Conservation (phyloP, 2,888 invertebrate species). For the Atrina japonica region DNA sequence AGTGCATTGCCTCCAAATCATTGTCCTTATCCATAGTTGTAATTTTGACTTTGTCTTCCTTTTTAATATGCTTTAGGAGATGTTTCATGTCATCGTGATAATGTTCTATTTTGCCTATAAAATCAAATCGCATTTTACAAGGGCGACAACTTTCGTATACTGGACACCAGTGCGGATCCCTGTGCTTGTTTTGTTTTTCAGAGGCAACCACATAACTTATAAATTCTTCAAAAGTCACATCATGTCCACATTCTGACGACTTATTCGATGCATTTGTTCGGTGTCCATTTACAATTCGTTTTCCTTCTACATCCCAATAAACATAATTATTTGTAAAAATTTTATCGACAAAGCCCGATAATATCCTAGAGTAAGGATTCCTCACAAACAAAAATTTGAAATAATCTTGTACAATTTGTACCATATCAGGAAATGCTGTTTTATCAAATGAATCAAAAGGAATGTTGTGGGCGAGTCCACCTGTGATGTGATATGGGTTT, state of each 20-base stretch:
- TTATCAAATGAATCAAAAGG: no score
- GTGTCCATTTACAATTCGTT: slow-evolving; percentile 27
- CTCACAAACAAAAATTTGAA: slow-evolving; percentile 51
- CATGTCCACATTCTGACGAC: slow-evolving; percentile 51
- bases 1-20: no score
- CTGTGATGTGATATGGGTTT: slow-evolving; percentile 31
- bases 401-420: no score
- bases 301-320: slow-evolving; percentile 40
- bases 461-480: background rate
- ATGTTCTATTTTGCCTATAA: slow-evolving; percentile 59
- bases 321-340: slow-evolving; percentile 53
- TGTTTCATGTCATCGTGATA: slow-evolving; percentile 51
- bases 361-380: slow-evolving; percentile 55
- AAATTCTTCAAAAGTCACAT: slow-evolving; percentile 57
- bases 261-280: slow-evolving; percentile 33
- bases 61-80: slow-evolving; percentile 42
- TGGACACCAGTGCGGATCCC: slow-evolving; percentile 57
- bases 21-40: no score
- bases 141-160: slow-evolving; percentile 58
- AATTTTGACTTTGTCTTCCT: no score
- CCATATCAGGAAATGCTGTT: no score
- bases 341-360: slow-evolving; percentile 61
- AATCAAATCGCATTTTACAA: slow-evolving; percentile 50
- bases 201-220: slow-evolving; percentile 46
- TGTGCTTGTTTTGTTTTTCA: slow-evolving; percentile 24